A percentile compares a stretch with the other conserved stretches of the same genome.
Evolutionary conservation across 2,113 vertebrate genomes (phyloP).

Genomic region (Proterorhinus semilunaris): DNA sequence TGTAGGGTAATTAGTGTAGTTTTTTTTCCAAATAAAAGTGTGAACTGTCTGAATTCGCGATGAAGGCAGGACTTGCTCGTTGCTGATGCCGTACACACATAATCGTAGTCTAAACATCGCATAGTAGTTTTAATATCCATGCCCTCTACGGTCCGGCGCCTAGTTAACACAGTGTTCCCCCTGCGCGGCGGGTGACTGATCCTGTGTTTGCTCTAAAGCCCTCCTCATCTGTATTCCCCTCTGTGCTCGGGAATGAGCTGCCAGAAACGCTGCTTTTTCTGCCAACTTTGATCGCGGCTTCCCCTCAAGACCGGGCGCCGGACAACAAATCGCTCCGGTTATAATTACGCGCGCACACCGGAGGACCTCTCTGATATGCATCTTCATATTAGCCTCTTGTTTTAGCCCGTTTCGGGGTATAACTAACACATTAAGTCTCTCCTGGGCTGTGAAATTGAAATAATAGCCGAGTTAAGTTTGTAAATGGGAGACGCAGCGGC

Average conservation of each 20-base stretch:
- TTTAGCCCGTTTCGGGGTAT: conserved; percentile 53
- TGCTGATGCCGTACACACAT: not conserved
- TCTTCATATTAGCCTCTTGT: conserved; percentile 28
- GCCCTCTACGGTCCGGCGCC: conserved; percentile 1
- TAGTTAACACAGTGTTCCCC: conserved; percentile 44
- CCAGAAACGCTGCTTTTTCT: conserved; percentile 70
- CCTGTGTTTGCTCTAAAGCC: conserved; percentile 42
- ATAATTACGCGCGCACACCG: conserved; percentile 49
- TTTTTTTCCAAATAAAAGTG: no score
- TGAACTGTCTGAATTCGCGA: no score
- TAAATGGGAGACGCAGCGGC: conserved; percentile 21
- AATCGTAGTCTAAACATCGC: not conserved
- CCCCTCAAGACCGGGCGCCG: conserved; percentile 57
- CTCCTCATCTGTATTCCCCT: conserved; percentile 68
- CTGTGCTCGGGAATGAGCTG: conserved; percentile 67
- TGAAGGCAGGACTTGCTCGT: no score
- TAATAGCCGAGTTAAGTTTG: conserved; percentile 43
- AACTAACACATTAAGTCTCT: conserved; percentile 53
- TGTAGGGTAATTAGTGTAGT: no score
- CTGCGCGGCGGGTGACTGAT: conserved; percentile 60
- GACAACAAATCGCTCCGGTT: conserved; percentile 66
- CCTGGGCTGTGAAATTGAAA: conserved; percentile 51
- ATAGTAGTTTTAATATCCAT: not conserved
- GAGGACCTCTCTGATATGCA: conserved; percentile 26
- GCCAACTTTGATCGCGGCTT: conserved; percentile 70